Conservation (phyloP, 2,113 vertebrate species). For the Oncorhynchus masou region DNA sequence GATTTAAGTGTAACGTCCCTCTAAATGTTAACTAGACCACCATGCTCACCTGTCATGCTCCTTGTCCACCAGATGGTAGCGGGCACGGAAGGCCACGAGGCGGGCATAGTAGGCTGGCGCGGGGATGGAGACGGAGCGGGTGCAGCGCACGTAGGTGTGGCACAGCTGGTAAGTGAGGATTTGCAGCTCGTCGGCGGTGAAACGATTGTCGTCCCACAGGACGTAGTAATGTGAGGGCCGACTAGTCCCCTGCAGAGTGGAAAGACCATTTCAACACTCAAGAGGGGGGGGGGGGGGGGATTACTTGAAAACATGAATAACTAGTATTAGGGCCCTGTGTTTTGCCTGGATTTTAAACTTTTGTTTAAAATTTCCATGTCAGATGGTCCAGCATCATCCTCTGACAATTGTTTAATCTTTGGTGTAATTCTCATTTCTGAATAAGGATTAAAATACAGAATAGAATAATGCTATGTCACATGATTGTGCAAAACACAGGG, state of each 20-base stretch:
- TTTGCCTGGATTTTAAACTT: too few relatives aligned
- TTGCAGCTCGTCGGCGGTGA: conserved; percentile 98
- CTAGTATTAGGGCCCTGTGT: too few relatives aligned
- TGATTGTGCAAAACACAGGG: too few relatives aligned
- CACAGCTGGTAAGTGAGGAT: conserved; percentile 99
- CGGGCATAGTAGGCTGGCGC: conserved; percentile 98
- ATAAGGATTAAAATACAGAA: too few relatives aligned
- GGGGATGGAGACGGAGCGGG: conserved; percentile 96
- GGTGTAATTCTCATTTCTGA: too few relatives aligned
- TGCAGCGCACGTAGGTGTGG: conserved; percentile 98
- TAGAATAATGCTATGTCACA: too few relatives aligned
- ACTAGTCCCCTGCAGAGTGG: conserved; percentile 85
- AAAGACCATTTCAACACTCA: neutral
- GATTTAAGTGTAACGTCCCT: too few relatives aligned
- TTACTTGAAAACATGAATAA: neutral
- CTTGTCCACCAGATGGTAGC: conserved; percentile 99
- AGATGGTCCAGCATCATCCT: too few relatives aligned
- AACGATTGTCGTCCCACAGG: conserved; percentile 98
- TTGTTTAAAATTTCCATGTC: too few relatives aligned
- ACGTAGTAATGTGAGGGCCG: conserved; percentile 98
- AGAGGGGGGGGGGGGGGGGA: neutral
- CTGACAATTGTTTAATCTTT: too few relatives aligned
- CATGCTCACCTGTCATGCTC: conserved; percentile 93
- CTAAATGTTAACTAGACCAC: too few relatives aligned
- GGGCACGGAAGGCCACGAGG: conserved; percentile 95